These are phyloP conservation scores for Vicugna pacos DNA, from an alignment of 2,113 vertebrate genomes.

Conservation along the genomic window DNA sequence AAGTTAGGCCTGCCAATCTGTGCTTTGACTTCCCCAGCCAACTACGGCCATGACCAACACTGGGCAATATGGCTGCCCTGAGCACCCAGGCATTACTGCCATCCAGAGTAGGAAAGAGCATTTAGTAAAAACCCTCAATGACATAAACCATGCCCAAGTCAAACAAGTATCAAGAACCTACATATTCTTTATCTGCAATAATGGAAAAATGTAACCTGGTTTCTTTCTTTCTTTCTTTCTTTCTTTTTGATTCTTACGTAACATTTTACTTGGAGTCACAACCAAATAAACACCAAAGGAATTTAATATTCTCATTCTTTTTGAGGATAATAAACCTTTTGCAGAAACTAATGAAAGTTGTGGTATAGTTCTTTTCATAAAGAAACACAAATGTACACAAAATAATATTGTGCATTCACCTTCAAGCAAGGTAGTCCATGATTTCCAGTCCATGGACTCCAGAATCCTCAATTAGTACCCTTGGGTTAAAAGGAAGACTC, in stretches of 20 bases:
- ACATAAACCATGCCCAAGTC: background rate
- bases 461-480: background rate
- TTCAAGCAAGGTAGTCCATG: background rate
- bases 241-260: background rate
- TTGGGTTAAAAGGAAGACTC: background rate
- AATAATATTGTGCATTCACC: background rate
- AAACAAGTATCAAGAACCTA: background rate
- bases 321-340: background rate
- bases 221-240: no score
- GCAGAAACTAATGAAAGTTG: background rate
- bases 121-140: background rate
- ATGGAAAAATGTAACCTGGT: background rate
- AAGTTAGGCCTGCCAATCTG: background rate
- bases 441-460: background rate
- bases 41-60: background rate
- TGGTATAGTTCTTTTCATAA: background rate
- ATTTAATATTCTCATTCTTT: conserved; percentile 5
- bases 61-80: background rate
- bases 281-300: background rate
- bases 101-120: background rate
- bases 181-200: background rate
- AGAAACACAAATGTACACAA: background rate
- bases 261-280: background rate
- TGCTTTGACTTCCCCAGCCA: background rate
- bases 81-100: background rate